phyloP scores from a whole-genome alignment of 2,888 invertebrate genomes.

The Mesoligia furuncula region DNA sequence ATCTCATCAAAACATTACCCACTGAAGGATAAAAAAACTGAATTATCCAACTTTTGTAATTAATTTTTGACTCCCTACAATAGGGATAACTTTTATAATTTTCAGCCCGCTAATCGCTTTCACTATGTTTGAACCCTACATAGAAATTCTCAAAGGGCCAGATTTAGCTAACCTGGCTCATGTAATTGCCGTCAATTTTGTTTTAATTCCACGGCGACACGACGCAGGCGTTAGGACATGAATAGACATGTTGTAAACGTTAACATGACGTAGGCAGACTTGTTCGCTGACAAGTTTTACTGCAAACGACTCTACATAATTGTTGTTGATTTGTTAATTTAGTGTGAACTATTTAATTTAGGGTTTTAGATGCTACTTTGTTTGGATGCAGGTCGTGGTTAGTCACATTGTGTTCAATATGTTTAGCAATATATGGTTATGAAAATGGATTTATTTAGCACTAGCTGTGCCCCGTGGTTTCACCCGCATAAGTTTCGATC shows the following conservation, averaged over 20 bases:
- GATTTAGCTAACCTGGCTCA: constrained; percentile 67
- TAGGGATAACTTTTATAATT: background rate
- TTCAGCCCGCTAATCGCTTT: constrained; percentile 11
- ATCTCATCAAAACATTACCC: background rate
- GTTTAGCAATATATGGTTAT: background rate
- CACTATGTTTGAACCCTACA: background rate
- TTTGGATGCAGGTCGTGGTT: background rate
- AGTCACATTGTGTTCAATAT: background rate
- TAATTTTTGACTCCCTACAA: background rate
- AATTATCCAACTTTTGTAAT: background rate
- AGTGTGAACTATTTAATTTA: constrained; percentile 46
- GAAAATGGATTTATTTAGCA: background rate
- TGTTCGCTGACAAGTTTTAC: constrained; percentile 59
- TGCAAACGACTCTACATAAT: constrained; percentile 36
- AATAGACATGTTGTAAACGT: constrained; percentile 49
- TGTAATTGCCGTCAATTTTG: constrained; percentile 73
- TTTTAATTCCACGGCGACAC: constrained; percentile 69
- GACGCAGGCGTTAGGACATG: constrained; percentile 67
- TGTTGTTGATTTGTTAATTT: constrained; percentile 57
- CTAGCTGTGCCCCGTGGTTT: too few species aligned
- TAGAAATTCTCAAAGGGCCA: constrained; percentile 55
- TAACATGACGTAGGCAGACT: constrained; percentile 43
- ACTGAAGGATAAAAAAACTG: background rate
- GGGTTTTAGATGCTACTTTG: constrained; percentile 22
- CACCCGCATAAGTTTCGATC: too few species aligned